Evolutionary conservation across 2,888 invertebrate genomes (phyloP).

Genomic region (Eremobia ochroleuca): DNA sequence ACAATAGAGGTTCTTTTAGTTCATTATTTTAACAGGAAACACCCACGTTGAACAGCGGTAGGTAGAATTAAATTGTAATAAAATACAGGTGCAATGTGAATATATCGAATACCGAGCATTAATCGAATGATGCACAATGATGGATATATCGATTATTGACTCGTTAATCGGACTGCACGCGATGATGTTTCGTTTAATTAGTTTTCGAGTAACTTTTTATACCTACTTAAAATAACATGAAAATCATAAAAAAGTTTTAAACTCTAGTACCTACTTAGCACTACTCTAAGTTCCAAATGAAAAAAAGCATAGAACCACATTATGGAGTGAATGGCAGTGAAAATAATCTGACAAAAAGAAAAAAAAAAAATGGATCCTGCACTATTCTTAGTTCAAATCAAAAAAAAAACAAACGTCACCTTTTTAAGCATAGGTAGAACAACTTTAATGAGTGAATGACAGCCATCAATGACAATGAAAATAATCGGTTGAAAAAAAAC

Average conservation of each 20-base stretch:
- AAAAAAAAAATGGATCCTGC: too few species aligned
- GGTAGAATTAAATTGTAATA: constrained; percentile 35
- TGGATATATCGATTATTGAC: constrained; percentile 42
- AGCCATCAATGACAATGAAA: background rate
- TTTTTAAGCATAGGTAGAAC: too few species aligned
- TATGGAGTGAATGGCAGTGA: too few species aligned
- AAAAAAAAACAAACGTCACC: too few species aligned
- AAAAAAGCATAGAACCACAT: background rate
- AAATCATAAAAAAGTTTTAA: constrained; percentile 22
- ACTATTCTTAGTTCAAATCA: too few species aligned
- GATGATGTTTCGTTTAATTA: constrained; percentile 22
- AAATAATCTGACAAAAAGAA: too few species aligned
- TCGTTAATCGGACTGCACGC: constrained; percentile 34
- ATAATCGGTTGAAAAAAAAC: too few species aligned
- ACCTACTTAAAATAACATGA: constrained; percentile 23
- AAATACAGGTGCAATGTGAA: constrained; percentile 47
- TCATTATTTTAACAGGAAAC: constrained; percentile 33
- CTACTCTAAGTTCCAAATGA: background rate
- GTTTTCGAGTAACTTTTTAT: constrained; percentile 16
- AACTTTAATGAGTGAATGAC: background rate
- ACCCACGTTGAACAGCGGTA: constrained; percentile 49
- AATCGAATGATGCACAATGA: constrained; percentile 30
- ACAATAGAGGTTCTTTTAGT: constrained; percentile 7
- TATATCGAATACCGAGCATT: constrained; percentile 26
- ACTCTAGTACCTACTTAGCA: background rate